Base-by-base conservation (phyloP, 2,113 vertebrate species). In the Paraplagusia blochii region DNA sequence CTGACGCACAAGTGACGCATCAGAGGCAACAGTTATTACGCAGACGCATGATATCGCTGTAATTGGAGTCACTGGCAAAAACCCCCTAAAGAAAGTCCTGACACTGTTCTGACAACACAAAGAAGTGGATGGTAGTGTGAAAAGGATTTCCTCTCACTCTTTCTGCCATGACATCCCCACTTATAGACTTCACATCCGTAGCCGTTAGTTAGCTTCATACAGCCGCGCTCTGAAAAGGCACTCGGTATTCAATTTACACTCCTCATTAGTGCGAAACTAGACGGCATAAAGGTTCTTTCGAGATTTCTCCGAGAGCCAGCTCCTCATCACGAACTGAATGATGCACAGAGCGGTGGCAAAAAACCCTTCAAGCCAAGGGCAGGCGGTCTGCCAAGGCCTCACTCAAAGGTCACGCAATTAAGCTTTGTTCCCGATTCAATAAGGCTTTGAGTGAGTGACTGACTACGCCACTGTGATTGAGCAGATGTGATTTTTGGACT, bases 321-420 rank as follows among this genome's bases (percentile, higher is more conserved):
- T 78, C 64, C 69, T 80, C 77, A 60, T 82, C 74, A 74, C 66
- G 43, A 63, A 64, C 53, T 58, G 64, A 72, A 80, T 65, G 76
- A 69, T 34, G 67, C 22, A 58, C 38, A 60, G 72, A 74, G 72
- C 52, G 42, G 38, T 45, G 47, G 57, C 43, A 6, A 63, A 53
- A n/a, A 76, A 76, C 69, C 72, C 77, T 68, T 69, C 73, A 72
- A 53, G 62, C 82, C 85, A 79, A 82, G 69, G 80, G 82, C 82
- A 81, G 77, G 76, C 72, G 74, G 79, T 79, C 82, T 82, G 83
- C 83, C 83, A 79, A 64, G 49, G 58, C 71, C 76, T 69, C 66
- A 55, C 75, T 82, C 74, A 85, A 87, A 87, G 83, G 83, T 87
- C 83, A 84, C 16, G 79, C 74, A 81, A 84, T 87, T 84, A 85